Base-by-base conservation (phyloP, 2,797 vertebrate genomes). In the Cryptoprocta ferox region DNA sequence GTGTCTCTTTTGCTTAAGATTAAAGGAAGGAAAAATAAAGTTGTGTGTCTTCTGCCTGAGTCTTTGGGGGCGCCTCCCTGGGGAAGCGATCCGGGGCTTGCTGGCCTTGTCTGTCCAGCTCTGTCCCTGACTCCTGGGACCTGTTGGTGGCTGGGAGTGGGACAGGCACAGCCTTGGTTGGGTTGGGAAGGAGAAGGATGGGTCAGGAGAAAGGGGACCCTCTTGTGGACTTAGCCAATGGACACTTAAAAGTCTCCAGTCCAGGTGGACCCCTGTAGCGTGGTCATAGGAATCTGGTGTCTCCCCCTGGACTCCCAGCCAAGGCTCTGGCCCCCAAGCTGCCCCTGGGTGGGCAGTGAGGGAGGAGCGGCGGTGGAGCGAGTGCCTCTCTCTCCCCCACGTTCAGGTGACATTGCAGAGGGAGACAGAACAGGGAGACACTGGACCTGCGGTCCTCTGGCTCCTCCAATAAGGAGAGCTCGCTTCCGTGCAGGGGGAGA, bases 1-100 rank as follows among this genome's bases (percentile, higher is more conserved):
- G 85, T 90, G 96, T 97, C 95, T 98, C 97, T 98, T 98, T 97
- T 97, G 96, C 97, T 95, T 96, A 98, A 97, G 82, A 98, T 97
- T 98, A 98, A 98, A 98, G 70, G 82, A 98, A 97, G 78, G 95
- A 97, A 97, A 97, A 97, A 91, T 95, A 96, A 97, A 96, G 45
- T 16, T 13, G 11, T 71, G 39, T 97, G 95, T 92, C 81, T 94
- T 66, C 82, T 95, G 70, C 39, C 12, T 91, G 92, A 63, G 24
- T 97, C 39, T 95, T 92, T 88, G 91, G 81, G n/a, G 56, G 21
- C 11, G 42, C 7, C 4, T 68, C 61, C 19, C 2, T 12, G 70
- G 82, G 65, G 68, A 68, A 24, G 63, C 65, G n/a, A 12, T 42
- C 7, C 2, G 14, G 39, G 18, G 37, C 15, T 11, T 7, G 0